Evolutionary conservation across 2,113 vertebrate species (phyloP).

Genomic region (Dendropsophus ebraccatus): DNA sequence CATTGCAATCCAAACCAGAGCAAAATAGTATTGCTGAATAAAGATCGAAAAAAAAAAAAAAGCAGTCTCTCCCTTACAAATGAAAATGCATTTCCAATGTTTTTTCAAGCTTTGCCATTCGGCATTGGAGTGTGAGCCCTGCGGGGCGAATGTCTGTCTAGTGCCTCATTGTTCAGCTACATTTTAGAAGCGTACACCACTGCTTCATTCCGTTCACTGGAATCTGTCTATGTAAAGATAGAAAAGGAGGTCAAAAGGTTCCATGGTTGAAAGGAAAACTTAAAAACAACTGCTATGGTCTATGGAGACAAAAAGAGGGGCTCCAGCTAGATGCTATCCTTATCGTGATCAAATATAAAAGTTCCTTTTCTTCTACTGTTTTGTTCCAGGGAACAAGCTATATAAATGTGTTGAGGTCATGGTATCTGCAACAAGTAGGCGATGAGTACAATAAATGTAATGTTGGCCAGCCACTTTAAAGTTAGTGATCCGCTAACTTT

Average conservation of each 20-base stretch:
- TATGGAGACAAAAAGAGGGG: neutral
- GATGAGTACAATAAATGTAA: neutral
- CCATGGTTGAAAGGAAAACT: constrained; percentile 2
- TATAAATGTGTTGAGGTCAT: neutral
- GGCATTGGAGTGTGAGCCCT: neutral
- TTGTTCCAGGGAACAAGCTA: neutral
- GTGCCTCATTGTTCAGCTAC: constrained; percentile 1
- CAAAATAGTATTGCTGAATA: neutral
- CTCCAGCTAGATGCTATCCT: neutral
- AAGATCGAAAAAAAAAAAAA: neutral
- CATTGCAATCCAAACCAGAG: too few species aligned
- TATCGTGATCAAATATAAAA: neutral
- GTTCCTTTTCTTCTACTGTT: neutral
- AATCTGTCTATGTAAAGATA: constrained; percentile 33
- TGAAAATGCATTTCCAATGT: neutral
- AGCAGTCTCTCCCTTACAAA: neutral
- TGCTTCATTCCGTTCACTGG: constrained; percentile 24
- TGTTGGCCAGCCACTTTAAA: neutral
- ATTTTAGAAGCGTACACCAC: constrained; percentile 2
- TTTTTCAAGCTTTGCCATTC: neutral
- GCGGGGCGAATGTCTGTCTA: constrained; percentile 11
- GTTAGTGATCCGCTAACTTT: too few species aligned
- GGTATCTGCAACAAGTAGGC: neutral
- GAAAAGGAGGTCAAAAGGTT: constrained; percentile 26
- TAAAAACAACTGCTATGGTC: constrained; percentile 29